phyloP scores from a whole-genome alignment of 2,113 vertebrate genomes.

The Nothobranchius kuhntae region DNA sequence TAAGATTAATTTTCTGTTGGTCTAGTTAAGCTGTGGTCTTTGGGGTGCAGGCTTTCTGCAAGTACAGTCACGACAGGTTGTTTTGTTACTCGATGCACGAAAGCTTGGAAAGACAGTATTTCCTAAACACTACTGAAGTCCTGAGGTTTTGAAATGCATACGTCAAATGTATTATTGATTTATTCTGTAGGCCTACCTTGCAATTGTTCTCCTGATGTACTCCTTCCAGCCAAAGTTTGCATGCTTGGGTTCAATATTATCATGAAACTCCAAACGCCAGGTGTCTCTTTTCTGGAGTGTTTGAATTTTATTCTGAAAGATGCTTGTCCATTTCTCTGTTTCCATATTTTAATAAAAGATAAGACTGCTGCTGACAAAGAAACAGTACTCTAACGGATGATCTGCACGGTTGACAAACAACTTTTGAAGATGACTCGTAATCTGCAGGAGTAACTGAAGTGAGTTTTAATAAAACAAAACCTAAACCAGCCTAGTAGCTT shows the following conservation, averaged over 20 bases:
- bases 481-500: neutral
- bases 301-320: conserved; percentile 28
- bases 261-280: conserved; percentile 68
- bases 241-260: neutral
- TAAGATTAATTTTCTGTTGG: no score
- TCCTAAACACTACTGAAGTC: no score
- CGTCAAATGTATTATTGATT: no score
- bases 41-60: no score
- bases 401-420: conserved; percentile 4
- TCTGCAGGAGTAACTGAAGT: neutral
- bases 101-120: no score
- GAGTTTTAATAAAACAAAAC: conserved; percentile 21
- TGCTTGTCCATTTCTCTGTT: conserved; percentile 22
- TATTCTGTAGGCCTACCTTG: conserved; percentile 39
- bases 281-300: conserved; percentile 18
- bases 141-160: no score
- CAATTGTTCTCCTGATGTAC: conserved; percentile 63
- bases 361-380: neutral
- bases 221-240: conserved; percentile 18
- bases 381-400: conserved; percentile 16
- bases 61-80: no score
- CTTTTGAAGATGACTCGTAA: neutral
- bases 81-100: no score
- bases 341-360: conserved; percentile 37
- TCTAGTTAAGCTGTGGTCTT: no score